A percentile compares a stretch with the other conserved stretches of the same genome.
phyloP scores from a whole-genome alignment of 2,888 invertebrate genomes.

The Folsomia manolachei region DNA sequence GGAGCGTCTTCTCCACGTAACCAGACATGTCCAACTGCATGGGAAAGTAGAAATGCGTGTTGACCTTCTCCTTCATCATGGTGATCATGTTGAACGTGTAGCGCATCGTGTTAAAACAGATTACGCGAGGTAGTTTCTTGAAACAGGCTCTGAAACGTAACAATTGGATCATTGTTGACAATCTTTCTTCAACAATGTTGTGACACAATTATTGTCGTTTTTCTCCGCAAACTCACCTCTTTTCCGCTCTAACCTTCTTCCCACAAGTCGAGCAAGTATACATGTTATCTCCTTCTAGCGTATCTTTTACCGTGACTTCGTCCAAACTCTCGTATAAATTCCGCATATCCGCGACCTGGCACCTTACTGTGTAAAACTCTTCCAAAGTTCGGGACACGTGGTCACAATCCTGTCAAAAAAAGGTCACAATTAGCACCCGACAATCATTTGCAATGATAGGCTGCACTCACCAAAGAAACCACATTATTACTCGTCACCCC shows the following conservation, averaged over 20 bases:
- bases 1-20: slow-evolving; percentile 88
- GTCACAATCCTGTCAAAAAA: slow-evolving; percentile 72
- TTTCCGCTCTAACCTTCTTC: slow-evolving; percentile 91
- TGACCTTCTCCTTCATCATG: slow-evolving; percentile 95
- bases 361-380: slow-evolving; percentile 93
- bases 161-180: too few species aligned
- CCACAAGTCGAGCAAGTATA: slow-evolving; percentile 95
- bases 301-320: slow-evolving; percentile 96
- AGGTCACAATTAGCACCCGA: neutral
- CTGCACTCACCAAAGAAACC: slow-evolving; percentile 72
- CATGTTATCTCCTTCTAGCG: slow-evolving; percentile 95
- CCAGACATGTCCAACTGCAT: slow-evolving; percentile 89
- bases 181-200: too few species aligned
- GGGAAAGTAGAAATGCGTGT: slow-evolving; percentile 95
- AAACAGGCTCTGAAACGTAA: slow-evolving; percentile 91
- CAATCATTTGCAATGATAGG: neutral
- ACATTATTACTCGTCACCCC: slow-evolving; percentile 94
- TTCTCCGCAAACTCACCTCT: slow-evolving; percentile 70
- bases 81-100: slow-evolving; percentile 82
- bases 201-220: too few species aligned
- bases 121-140: slow-evolving; percentile 84
- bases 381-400: slow-evolving; percentile 92
- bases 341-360: slow-evolving; percentile 95
- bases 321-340: slow-evolving; percentile 91
- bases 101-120: slow-evolving; percentile 95